Conservation (phyloP, 37 sponge, comb jelly and placozoan genomes). For the Bolinopsis microptera region DNA sequence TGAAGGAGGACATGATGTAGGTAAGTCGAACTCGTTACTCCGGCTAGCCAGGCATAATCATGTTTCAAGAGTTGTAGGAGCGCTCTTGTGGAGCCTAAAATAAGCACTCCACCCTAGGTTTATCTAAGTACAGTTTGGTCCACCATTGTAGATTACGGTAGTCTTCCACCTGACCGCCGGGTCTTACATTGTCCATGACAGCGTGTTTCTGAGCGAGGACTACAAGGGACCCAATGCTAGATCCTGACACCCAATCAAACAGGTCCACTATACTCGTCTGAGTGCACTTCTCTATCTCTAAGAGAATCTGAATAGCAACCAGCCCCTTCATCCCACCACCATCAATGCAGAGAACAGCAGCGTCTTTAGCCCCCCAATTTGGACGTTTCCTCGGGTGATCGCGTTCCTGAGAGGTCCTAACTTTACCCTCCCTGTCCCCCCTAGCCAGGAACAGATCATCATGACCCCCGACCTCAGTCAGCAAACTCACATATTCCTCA, state of each 20-base stretch:
- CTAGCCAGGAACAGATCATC: not conserved
- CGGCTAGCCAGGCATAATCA: no score
- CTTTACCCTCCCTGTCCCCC: not conserved
- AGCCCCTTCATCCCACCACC: constrained; percentile 8
- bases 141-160: no score
- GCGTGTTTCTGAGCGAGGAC: constrained; percentile 3
- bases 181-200: not conserved
- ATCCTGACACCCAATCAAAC: constrained; percentile 17
- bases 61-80: no score
- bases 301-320: not conserved
- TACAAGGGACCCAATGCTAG: not conserved
- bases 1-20: no score
- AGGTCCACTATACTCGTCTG: not conserved
- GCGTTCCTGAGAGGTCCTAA: not conserved
- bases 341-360: constrained; percentile 1
- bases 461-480: not conserved
- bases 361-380: not conserved
- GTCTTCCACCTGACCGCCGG: no score
- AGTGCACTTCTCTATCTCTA: not conserved
- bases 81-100: no score
- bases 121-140: no score
- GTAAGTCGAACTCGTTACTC: no score
- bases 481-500: not conserved
- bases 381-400: not conserved
- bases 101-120: no score